A percentile compares a stretch with the other conserved stretches of the same genome.
Conservation (phyloP, 2,113 vertebrate genomes). For the Climacteris rufus region DNA sequence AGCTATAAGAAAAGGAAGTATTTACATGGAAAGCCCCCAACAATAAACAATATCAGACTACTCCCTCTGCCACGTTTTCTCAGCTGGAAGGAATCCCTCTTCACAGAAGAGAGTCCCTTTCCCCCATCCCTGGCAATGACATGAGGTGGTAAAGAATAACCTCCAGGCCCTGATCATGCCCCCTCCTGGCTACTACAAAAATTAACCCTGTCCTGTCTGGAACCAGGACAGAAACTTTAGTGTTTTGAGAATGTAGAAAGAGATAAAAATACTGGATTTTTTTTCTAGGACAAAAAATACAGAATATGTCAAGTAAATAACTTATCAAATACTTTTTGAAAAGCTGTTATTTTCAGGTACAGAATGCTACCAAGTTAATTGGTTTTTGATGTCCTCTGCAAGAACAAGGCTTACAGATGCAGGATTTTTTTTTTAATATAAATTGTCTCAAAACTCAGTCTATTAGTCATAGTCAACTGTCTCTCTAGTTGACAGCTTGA, state of each 20-base stretch:
- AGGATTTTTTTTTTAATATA: not conserved
- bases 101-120: not conserved
- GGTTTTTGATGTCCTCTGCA: not conserved
- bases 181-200: not conserved
- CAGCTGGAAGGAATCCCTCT: not conserved
- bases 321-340: not conserved
- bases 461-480: not conserved
- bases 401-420: not conserved
- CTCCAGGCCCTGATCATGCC: not conserved
- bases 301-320: not conserved
- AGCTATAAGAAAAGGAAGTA: too few relatives aligned
- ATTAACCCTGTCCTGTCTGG: not conserved
- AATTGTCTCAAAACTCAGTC: conserved; percentile 19
- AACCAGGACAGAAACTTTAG: not conserved
- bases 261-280: not conserved
- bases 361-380: not conserved
- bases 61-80: not conserved
- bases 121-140: not conserved
- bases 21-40: too few relatives aligned
- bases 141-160: fast-evolving
- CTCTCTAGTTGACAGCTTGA: conserved; percentile 1
- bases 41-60: too few relatives aligned
- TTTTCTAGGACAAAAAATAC: not conserved
- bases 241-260: not conserved
- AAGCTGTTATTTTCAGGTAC: not conserved